Conservation (phyloP, 1,140 invertebrate species). For the Popillia japonica region DNA sequence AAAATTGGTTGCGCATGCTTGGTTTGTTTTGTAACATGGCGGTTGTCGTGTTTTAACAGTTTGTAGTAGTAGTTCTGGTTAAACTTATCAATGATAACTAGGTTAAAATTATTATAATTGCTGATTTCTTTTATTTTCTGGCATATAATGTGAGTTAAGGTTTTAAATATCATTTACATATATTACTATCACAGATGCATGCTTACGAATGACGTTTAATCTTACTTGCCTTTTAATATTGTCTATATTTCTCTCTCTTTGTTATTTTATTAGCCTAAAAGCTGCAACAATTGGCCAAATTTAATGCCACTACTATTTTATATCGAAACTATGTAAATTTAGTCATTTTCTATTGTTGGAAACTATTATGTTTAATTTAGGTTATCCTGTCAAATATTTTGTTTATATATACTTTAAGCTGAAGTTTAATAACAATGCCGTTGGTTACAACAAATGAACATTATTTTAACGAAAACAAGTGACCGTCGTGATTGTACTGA, state of each 20-base stretch:
- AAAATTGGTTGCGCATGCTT: constrained; percentile 39
- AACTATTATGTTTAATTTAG: constrained; percentile 9
- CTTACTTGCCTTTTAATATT: constrained; percentile 30
- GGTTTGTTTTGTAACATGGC: constrained; percentile 39
- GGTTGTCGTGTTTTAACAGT: constrained; percentile 41
- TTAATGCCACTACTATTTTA: constrained; percentile 28
- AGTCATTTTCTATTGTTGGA: background rate
- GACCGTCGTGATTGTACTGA: background rate
- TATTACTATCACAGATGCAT: constrained; percentile 30
- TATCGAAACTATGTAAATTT: background rate
- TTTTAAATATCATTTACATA: constrained; percentile 23
- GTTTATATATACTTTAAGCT: constrained; percentile 12
- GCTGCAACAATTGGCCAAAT: constrained; percentile 29
- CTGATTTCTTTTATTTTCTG: constrained; percentile 30
- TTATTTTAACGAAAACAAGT: constrained; percentile 11
- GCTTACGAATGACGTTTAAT: constrained; percentile 34
- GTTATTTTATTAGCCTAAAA: constrained; percentile 28
- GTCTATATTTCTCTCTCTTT: constrained; percentile 1
- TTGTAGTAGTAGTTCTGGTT: constrained; percentile 42
- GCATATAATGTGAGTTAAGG: constrained; percentile 40
- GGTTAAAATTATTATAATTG: constrained; percentile 40
- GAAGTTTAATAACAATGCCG: constrained; percentile 26
- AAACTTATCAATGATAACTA: constrained; percentile 40
- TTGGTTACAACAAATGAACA: background rate
- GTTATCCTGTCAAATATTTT: constrained; percentile 32